Percentiles rank a stretch among this genome's conserved stretches.
phyloP scores from a whole-genome alignment of 2,113 vertebrate genomes.

The Siniperca knerii region DNA sequence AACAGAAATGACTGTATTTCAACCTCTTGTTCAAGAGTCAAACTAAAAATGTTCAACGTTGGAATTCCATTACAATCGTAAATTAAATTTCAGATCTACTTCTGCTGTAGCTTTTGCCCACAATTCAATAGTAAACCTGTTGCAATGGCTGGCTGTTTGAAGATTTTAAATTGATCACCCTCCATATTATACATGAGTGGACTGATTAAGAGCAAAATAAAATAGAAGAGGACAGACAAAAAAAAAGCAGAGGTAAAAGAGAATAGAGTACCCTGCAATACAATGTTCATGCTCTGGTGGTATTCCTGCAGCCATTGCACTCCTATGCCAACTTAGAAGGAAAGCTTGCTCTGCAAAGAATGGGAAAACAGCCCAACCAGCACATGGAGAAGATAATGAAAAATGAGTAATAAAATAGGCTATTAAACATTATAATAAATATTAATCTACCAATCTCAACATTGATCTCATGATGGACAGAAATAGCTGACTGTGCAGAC shows the following conservation, averaged over 20 bases:
- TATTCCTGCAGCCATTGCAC: neutral
- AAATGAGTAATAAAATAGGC: neutral
- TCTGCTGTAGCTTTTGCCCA: neutral
- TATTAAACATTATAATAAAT: neutral
- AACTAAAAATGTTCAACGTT: neutral
- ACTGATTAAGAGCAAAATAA: neutral
- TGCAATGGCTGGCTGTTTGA: neutral
- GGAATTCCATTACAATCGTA: neutral
- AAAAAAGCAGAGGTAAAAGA: neutral
- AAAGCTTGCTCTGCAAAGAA: neutral
- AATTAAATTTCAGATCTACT: neutral
- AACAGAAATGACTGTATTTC: constrained; percentile 6
- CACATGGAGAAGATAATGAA: neutral
- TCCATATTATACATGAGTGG: neutral
- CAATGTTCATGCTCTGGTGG: neutral
- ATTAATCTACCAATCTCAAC: neutral
- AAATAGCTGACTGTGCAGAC: constrained; percentile 1
- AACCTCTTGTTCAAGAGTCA: neutral
- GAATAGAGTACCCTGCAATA: neutral
- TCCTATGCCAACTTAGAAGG: neutral
- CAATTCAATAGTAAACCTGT: neutral
- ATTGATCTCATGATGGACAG: neutral
- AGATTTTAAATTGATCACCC: neutral
- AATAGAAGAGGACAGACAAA: neutral
- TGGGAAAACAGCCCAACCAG: neutral